Evolutionary conservation across 2,797 vertebrate species (phyloP), one percentile per base, ranked within the genome.

Genomic region (Amblyopsis hoosieri): DNA sequence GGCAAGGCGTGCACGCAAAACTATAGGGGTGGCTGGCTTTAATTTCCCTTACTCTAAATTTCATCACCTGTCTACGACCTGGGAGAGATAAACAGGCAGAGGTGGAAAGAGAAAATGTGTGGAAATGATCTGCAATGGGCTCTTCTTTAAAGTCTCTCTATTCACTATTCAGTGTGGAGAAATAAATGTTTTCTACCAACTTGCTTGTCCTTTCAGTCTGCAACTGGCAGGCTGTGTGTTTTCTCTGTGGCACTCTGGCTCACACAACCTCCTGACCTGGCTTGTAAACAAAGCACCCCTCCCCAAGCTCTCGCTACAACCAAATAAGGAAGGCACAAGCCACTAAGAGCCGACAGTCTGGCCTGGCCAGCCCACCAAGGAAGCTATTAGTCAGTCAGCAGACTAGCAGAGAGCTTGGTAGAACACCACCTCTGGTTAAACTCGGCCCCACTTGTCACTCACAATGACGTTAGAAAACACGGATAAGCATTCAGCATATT

Each of bases 401-500:
- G 81, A 77, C 74, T 75, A 76, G 68, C 55, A 0, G 79, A 75
- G 79, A 78, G 79, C 83, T 70, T 74, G 82, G 78, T 85, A 75
- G 73, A 85, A 84, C 90, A 85, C 75, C 86, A 90, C 86, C 87
- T 85, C 90, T 89, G 85, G 85, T 85, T 85, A 84, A 84, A 85
- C 81, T 42, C 37, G 54, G 66, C 62, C 70, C 74, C 69, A 60
- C 59, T 37, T 19, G 1, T 66, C 63, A 61, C 57, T 78, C 57
- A 45, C 13, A 13, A 15, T 45, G 46, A 64, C 66, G 71, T n/a
- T 62, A 70, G 9, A 72, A 66, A 81, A 12, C 19, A n/a, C 19
- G 31, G 1, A 9, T 42, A 42, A 42, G 37, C 37, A 42, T 42
- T 42, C 37, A 42, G 37, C 37, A 42, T 42, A 42, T 7, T 42